Conservation (phyloP, 2,888 invertebrate species). For the Lasiommata megera region DNA sequence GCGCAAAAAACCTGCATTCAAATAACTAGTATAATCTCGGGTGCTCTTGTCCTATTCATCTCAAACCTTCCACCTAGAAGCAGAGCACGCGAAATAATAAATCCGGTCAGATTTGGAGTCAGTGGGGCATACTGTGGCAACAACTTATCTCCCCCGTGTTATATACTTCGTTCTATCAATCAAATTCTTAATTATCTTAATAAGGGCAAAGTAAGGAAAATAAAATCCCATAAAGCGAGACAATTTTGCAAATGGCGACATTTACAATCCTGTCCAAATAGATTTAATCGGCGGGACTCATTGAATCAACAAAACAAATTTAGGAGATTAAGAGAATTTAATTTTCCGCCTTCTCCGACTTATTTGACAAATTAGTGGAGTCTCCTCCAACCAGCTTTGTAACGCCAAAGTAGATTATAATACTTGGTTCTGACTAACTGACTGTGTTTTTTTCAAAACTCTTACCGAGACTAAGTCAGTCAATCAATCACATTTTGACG, state of each 20-base stretch:
- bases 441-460: no score
- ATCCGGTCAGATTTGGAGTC: no score
- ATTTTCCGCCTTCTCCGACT: slow-evolving; percentile 48
- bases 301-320: slow-evolving; percentile 50
- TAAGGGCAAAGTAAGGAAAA: slow-evolving; percentile 5
- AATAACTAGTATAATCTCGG: no score
- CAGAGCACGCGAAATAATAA: neutral
- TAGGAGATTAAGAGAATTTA: slow-evolving; percentile 58
- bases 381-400: slow-evolving; percentile 22
- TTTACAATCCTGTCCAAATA: slow-evolving; percentile 52
- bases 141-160: no score
- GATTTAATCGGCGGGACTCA: slow-evolving; percentile 48
- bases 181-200: neutral
- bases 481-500: no score
- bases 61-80: no score
- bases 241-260: slow-evolving; percentile 46
- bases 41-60: no score
- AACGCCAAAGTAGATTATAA: slow-evolving; percentile 19
- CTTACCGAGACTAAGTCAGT: no score
- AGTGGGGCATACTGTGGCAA: no score
- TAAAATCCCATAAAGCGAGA: slow-evolving; percentile 38
- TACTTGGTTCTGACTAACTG: no score
- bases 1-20: no score
- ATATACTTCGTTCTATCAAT: neutral
- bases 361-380: slow-evolving; percentile 47